Percentiles rank a stretch among this genome's conserved stretches.
Evolutionary conservation across 64 coral and sea anemone genomes (phyloP).

Genomic region (Dendrophyllia cribrosa): DNA sequence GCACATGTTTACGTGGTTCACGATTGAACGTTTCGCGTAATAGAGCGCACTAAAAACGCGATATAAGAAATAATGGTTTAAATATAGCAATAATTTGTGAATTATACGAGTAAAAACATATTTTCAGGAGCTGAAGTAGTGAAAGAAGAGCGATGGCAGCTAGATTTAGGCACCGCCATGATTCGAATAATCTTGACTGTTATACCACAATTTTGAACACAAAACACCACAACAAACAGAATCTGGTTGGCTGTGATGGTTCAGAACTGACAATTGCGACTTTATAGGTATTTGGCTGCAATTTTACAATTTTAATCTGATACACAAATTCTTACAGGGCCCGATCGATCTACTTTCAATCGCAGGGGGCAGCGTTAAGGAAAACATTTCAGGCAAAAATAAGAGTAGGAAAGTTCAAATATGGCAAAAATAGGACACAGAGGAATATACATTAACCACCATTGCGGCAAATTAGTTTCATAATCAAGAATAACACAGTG

Average conservation of each 20-base stretch:
- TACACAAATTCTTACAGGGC: background rate
- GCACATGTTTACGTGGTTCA: conserved; percentile 16
- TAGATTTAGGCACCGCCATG: background rate
- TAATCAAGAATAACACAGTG: background rate
- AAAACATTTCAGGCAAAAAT: background rate
- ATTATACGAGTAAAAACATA: background rate
- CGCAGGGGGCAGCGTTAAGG: background rate
- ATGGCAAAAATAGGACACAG: background rate
- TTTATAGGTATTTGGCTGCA: background rate
- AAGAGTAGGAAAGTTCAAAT: background rate
- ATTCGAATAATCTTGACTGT: background rate
- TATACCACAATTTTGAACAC: background rate
- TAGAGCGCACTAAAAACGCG: background rate
- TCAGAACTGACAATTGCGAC: background rate
- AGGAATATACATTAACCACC: background rate
- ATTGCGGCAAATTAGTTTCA: background rate
- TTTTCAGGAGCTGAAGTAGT: background rate
- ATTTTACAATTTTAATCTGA: background rate
- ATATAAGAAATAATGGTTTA: background rate
- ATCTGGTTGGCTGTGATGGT: background rate
- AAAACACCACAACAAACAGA: background rate
- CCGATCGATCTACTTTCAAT: background rate
- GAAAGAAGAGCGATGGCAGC: background rate
- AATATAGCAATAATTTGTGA: background rate
- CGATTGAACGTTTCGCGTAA: background rate